Base-by-base conservation (phyloP, 2,113 vertebrate genomes). In the Eupsittula cactorum region DNA sequence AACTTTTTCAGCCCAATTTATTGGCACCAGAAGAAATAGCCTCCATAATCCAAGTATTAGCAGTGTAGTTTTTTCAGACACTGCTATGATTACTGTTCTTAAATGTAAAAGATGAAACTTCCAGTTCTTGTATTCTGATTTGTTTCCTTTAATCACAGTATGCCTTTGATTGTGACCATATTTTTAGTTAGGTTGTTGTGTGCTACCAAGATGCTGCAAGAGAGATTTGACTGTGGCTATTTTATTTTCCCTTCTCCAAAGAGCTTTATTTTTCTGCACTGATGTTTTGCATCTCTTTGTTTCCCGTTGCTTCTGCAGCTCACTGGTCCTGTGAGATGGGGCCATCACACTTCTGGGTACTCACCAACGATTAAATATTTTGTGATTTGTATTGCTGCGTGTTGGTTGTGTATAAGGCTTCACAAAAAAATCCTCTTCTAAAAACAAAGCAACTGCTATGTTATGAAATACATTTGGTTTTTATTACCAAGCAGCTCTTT, bases 91-190 rank as follows among this genome's bases (percentile, higher is more conserved):
- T 67, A 24, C 49, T 53, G 62, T 64, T 85, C 50, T 94, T 85
- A 57, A 47, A 73, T 85, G 50, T 28, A 79, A 37, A 92, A 86
- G 55, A 77, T 88, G 76, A 68, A 64, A 28, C 55, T 62, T 97
- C 60, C 65, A 88, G 62, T 79, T 88, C 59, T 79, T 33, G 8
- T 35, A n/a, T 93, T 91, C 63, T 47, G 21, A 9, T 74, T 85
- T 95, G 75, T 79, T 91, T 73, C 93, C 94, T 95, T 96, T 89
- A 91, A 95, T 95, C 39, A 31, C 55, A 86, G 68, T 1, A 0
- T 63, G 75, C 65, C 67, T 95, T 94, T 12, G 12, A 87, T 74
- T 1, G 2, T 85, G 79, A 62, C 85, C 53, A 0, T 78, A 49
- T 68, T 83, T 64, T 97, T 77, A 92, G 86, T 64, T 69, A 80